A percentile compares a stretch with the other conserved stretches of the same genome.
Evolutionary conservation across 1,140 invertebrate species (phyloP).

Genomic region (Trypoxylus dichotomus): DNA sequence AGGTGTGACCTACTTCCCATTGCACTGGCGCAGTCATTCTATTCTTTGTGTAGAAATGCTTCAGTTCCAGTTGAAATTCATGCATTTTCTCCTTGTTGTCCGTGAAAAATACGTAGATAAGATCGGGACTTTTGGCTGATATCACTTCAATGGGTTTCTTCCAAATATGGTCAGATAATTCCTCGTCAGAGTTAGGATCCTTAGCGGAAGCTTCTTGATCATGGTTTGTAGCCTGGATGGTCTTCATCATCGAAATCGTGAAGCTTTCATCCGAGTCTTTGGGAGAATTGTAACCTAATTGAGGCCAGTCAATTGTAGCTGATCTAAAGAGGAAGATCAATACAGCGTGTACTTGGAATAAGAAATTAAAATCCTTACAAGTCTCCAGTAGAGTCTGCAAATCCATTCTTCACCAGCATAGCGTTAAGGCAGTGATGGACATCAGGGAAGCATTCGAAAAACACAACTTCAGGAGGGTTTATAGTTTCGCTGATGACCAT

Average conservation of each 20-base stretch:
- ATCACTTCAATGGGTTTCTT: slow-evolving; percentile 20
- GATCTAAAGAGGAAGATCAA: background rate
- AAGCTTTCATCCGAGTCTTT: background rate
- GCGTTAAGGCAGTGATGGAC: slow-evolving; percentile 29
- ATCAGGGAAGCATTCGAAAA: slow-evolving; percentile 26
- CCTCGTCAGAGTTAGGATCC: background rate
- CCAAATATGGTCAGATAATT: background rate
- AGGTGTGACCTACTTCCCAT: background rate
- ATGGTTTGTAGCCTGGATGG: slow-evolving; percentile 15
- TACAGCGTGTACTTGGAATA: background rate
- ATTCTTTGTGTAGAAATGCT: background rate
- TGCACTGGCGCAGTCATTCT: background rate
- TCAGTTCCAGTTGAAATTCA: slow-evolving; percentile 25
- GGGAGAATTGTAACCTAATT: background rate
- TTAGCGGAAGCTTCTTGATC: background rate
- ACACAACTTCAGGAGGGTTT: slow-evolving; percentile 4
- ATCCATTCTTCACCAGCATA: slow-evolving; percentile 6
- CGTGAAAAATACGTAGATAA: slow-evolving; percentile 25
- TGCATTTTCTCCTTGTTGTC: slow-evolving; percentile 17
- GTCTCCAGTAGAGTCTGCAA: slow-evolving; percentile 26
- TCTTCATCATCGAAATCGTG: slow-evolving; percentile 22
- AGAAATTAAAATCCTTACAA: background rate
- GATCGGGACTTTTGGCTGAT: slow-evolving; percentile 22
- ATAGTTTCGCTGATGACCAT: slow-evolving; percentile 10
- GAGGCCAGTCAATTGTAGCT: background rate